A percentile compares a stretch with the other conserved stretches of the same genome.
These are phyloP conservation scores for Sebastes fasciatus DNA, from an alignment of 2,113 vertebrate species.

Conservation along the genomic window DNA sequence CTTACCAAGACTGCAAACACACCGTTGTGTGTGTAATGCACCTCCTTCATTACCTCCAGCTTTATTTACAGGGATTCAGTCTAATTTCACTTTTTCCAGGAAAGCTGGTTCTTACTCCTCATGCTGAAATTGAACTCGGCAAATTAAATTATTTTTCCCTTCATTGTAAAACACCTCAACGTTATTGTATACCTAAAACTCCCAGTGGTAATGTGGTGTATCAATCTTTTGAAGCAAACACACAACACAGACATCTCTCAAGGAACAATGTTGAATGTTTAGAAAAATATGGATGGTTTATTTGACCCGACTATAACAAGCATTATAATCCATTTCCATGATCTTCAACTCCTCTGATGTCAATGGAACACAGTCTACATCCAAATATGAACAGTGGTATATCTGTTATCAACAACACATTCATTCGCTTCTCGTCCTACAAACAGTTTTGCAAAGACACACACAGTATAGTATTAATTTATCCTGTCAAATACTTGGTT, in stretches of 20 bases:
- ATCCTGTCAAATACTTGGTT: slow-evolving; percentile 81
- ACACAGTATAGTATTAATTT: slow-evolving; percentile 79
- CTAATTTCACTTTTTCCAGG: not conserved
- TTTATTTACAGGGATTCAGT: no score
- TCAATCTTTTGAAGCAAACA: slow-evolving; percentile 2
- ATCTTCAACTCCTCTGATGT: slow-evolving; percentile 72
- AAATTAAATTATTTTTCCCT: not conserved
- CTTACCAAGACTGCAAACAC: not conserved
- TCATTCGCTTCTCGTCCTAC: slow-evolving; percentile 79
- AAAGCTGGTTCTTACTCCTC: not conserved
- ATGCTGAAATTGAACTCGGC: not conserved
- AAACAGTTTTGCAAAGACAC: slow-evolving; percentile 80
- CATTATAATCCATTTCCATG: slow-evolving; percentile 74
- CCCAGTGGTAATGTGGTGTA: not conserved
- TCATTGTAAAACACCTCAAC: not conserved
- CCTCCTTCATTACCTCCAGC: not conserved
- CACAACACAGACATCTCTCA: slow-evolving; percentile 43
- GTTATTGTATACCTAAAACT: not conserved
- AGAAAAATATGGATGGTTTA: slow-evolving; percentile 88
- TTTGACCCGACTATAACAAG: slow-evolving; percentile 84
- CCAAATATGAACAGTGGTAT: slow-evolving; percentile 81
- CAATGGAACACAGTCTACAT: slow-evolving; percentile 84
- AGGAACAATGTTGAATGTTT: slow-evolving; percentile 66
- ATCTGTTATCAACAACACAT: slow-evolving; percentile 76
- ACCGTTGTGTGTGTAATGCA: not conserved